Conservation (phyloP, 2,888 invertebrate genomes). For the Macaria notata region DNA sequence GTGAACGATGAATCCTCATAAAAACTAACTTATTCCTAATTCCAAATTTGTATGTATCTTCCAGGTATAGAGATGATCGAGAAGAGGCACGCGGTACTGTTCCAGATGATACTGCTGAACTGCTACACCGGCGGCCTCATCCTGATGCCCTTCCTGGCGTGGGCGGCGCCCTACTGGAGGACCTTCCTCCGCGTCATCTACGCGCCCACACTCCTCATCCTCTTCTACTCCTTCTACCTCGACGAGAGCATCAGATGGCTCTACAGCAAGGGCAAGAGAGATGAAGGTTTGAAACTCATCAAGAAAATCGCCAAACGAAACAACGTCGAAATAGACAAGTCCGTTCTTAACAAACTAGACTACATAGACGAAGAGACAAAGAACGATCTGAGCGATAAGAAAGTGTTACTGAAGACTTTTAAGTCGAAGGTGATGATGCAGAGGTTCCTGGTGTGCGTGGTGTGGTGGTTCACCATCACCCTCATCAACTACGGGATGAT, state of each 20-base stretch:
- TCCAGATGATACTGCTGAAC: slow-evolving; percentile 73
- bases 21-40: too few relatives aligned
- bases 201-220: slow-evolving; percentile 65
- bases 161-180: slow-evolving; percentile 73
- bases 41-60: not conserved
- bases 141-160: slow-evolving; percentile 69
- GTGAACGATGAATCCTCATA: too few relatives aligned
- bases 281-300: slow-evolving; percentile 57
- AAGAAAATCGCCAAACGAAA: slow-evolving; percentile 68
- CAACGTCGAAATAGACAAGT: slow-evolving; percentile 53
- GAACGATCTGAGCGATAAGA: slow-evolving; percentile 50
- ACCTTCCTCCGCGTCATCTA: slow-evolving; percentile 69
- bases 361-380: slow-evolving; percentile 56
- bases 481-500: slow-evolving; percentile 78
- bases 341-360: slow-evolving; percentile 54
- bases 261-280: slow-evolving; percentile 67
- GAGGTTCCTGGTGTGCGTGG: slow-evolving; percentile 67
- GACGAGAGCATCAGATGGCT: slow-evolving; percentile 76
- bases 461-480: slow-evolving; percentile 77
- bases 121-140: slow-evolving; percentile 70
- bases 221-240: slow-evolving; percentile 64
- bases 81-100: slow-evolving; percentile 64
- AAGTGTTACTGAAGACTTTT: slow-evolving; percentile 64
- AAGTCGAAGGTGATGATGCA: slow-evolving; percentile 69
- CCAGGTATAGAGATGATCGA: slow-evolving; percentile 73